phyloP scores from a whole-genome alignment of 2,113 vertebrate species.

The Tragelaphus scriptus region DNA sequence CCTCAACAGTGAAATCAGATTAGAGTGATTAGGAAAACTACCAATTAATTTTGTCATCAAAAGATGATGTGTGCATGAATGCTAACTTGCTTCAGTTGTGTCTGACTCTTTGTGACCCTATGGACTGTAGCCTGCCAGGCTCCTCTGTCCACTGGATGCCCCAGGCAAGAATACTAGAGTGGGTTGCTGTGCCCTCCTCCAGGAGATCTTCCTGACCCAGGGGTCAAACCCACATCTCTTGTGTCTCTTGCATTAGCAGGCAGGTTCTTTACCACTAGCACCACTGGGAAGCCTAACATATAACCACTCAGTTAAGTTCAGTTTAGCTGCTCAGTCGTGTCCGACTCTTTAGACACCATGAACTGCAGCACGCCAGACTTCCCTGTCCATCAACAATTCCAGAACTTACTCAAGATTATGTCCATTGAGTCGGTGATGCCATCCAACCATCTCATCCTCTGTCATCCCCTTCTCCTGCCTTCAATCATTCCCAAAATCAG shows the following conservation, averaged over 20 bases:
- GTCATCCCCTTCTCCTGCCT: rapidly evolving
- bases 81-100: background rate
- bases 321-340: background rate
- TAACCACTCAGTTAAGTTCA: background rate
- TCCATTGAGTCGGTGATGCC: background rate
- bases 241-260: background rate
- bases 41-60: background rate
- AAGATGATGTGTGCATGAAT: background rate
- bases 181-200: background rate
- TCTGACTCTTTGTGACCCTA: background rate
- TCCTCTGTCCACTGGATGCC: background rate
- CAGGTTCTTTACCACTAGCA: background rate
- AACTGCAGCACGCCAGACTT: background rate
- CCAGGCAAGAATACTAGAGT: background rate
- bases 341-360: background rate
- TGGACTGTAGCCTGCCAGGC: background rate
- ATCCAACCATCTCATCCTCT: background rate
- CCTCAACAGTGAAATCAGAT: background rate
- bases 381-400: background rate
- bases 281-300: background rate
- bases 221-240: background rate
- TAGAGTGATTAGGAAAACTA: background rate
- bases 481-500: background rate
- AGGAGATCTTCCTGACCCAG: background rate
- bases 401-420: background rate